Percentiles rank a stretch among this genome's conserved stretches.
Evolutionary conservation across 2,888 invertebrate genomes (phyloP).

Genomic region (Heliconius erato): DNA sequence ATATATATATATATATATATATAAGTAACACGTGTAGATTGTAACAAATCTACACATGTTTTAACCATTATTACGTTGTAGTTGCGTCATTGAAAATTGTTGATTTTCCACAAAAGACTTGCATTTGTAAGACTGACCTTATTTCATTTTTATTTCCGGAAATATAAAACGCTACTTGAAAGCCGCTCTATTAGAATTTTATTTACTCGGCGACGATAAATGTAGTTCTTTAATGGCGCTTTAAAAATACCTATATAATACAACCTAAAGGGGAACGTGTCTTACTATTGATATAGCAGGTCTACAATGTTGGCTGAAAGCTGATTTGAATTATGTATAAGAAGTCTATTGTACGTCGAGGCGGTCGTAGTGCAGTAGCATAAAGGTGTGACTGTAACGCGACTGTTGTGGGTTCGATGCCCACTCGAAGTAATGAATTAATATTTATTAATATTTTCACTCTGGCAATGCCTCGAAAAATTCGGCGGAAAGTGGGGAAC

Average conservation of each 20-base stretch:
- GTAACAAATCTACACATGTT: neutral
- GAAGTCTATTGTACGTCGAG: neutral
- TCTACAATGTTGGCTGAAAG: neutral
- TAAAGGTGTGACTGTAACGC: too few species aligned
- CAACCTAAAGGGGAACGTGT: neutral
- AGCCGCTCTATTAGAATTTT: conserved; percentile 22
- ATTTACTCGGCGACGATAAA: conserved; percentile 15
- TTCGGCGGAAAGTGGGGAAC: too few species aligned
- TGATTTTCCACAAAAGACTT: conserved; percentile 6
- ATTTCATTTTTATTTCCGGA: conserved; percentile 30
- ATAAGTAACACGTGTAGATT: too few species aligned
- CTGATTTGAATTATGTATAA: neutral
- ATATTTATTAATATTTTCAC: too few species aligned
- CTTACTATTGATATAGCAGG: neutral
- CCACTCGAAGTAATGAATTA: too few species aligned
- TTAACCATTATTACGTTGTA: conserved; percentile 4
- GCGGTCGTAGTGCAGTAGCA: too few species aligned
- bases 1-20: too few species aligned
- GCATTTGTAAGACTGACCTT: conserved; percentile 28
- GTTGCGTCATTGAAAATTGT: neutral
- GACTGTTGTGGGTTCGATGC: too few species aligned
- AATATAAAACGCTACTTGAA: conserved; percentile 24
- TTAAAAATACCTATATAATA: conserved; percentile 13
- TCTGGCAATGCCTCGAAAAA: too few species aligned
- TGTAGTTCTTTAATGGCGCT: conserved; percentile 19